A percentile compares a stretch with the other conserved stretches of the same genome.
These are phyloP conservation scores for Amblyornis subalaris DNA, from an alignment of 2,113 vertebrate species.

Conservation along the genomic window DNA sequence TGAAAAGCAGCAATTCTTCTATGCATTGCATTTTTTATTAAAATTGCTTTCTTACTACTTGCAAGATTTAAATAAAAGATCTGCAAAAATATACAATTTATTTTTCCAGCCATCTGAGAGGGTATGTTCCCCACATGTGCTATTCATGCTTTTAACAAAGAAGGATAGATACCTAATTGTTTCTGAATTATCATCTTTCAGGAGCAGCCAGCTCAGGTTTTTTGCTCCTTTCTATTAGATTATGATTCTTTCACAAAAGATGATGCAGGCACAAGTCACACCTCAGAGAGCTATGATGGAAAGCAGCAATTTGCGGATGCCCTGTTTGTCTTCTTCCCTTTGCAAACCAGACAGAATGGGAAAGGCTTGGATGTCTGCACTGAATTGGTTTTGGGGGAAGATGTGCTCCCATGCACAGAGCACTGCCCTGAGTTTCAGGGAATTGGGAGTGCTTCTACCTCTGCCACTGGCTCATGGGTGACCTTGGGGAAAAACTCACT, in stretches of 20 bases:
- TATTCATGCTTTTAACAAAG: conserved; percentile 21
- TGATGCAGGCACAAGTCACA: background rate
- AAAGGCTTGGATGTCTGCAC: background rate
- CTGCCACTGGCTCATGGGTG: background rate
- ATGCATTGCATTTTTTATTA: background rate
- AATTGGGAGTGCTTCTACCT: background rate
- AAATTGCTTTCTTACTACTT: conserved; percentile 26
- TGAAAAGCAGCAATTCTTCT: conserved; percentile 28
- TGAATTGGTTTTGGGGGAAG: background rate
- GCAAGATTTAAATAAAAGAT: conserved; percentile 39
- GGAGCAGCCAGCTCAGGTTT: background rate
- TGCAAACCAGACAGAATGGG: background rate
- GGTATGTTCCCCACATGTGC: background rate
- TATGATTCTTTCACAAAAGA: background rate
- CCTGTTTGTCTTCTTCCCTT: background rate
- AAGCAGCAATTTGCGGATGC: background rate
- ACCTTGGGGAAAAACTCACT: background rate
- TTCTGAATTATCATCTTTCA: background rate
- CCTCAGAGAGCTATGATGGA: background rate
- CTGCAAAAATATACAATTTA: background rate
- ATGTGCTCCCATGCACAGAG: background rate
- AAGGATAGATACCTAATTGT: background rate
- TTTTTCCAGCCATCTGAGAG: background rate
- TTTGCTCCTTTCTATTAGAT: background rate
- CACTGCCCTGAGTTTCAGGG: background rate